These are phyloP conservation scores for Dunckerocampus dactyliophorus DNA, from an alignment of 2,113 vertebrate genomes.

Conservation along the genomic window DNA sequence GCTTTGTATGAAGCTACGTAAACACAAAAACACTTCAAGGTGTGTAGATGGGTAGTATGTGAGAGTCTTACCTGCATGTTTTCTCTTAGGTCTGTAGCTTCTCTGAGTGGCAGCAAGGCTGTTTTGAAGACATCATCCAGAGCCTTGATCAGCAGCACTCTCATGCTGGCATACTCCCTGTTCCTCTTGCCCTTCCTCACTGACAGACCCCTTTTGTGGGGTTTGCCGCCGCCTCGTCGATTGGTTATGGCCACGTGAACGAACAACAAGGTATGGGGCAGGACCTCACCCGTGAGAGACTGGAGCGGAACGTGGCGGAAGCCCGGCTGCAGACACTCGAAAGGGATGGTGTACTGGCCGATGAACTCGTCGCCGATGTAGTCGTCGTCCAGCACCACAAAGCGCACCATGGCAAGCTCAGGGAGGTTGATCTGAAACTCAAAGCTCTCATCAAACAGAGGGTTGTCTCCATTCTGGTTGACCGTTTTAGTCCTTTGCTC, in stretches of 20 bases:
- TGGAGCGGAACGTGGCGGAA: constrained; percentile 93
- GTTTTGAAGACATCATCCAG: constrained; percentile 96
- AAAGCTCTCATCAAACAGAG: constrained; percentile 97
- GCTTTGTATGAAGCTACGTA: not conserved
- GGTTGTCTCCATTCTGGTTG: constrained; percentile 93
- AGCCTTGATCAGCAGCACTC: constrained; percentile 88
- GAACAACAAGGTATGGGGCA: constrained; percentile 88
- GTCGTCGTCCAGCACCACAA: constrained; percentile 95
- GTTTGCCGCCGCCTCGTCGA: constrained; percentile 93
- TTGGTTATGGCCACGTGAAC: constrained; percentile 98
- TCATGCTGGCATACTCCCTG: constrained; percentile 92
- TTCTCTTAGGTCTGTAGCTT: constrained; percentile 94
- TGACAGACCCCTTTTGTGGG: constrained; percentile 93
- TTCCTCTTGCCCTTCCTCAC: constrained; percentile 91
- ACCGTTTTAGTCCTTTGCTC: constrained; percentile 96
- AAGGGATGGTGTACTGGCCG: constrained; percentile 94
- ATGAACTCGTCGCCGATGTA: constrained; percentile 98
- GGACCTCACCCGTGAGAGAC: constrained; percentile 87
- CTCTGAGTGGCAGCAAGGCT: constrained; percentile 84
- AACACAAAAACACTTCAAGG: no score
- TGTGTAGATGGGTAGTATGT: no score
- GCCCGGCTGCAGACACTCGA: constrained; percentile 95
- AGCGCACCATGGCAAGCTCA: constrained; percentile 94
- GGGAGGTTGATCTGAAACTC: constrained; percentile 98
- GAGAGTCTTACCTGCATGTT: constrained; percentile 89